Percentiles rank a stretch among this genome's conserved stretches.
Conservation (phyloP, 2,113 vertebrate species). For the Syngnathus scovelli region DNA sequence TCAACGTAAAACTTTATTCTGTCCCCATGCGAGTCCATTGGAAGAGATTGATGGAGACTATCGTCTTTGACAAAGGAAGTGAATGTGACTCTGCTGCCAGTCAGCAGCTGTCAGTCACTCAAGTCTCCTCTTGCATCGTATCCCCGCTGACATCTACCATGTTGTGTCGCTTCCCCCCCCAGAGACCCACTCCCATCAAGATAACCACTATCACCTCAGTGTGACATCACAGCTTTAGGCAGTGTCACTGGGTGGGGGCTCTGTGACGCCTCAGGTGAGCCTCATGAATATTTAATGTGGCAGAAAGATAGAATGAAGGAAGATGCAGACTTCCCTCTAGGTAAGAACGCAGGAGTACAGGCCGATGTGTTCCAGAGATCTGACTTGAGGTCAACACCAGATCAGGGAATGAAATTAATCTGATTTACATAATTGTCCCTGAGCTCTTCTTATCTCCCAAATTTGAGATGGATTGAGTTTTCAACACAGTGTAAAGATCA, state of each 20-base stretch:
- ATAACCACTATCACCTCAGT: constrained; percentile 10
- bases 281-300: constrained; percentile 39
- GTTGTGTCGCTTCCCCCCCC: constrained; percentile 23
- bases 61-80: constrained; percentile 7
- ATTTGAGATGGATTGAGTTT: background rate
- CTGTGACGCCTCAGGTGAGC: constrained; percentile 24
- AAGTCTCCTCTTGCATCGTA: constrained; percentile 17
- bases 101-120: constrained; percentile 19
- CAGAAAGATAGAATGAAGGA: constrained; percentile 7
- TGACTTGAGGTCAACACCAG: constrained; percentile 12
- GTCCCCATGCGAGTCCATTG: background rate
- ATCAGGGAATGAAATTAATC: constrained; percentile 18
- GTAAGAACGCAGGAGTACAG: background rate
- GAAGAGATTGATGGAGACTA: background rate
- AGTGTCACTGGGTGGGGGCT: background rate
- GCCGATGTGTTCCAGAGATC: background rate
- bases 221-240: constrained; percentile 20
- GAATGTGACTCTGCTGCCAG: constrained; percentile 19
- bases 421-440: constrained; percentile 14
- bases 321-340: constrained; percentile 13
- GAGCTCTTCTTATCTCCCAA: background rate
- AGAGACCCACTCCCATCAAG: constrained; percentile 13
- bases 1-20: background rate
- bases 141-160: constrained; percentile 29
- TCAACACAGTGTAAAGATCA: background rate